Evolutionary conservation across 2,797 vertebrate genomes (phyloP).

Genomic region (Alexandromys oeconomus): DNA sequence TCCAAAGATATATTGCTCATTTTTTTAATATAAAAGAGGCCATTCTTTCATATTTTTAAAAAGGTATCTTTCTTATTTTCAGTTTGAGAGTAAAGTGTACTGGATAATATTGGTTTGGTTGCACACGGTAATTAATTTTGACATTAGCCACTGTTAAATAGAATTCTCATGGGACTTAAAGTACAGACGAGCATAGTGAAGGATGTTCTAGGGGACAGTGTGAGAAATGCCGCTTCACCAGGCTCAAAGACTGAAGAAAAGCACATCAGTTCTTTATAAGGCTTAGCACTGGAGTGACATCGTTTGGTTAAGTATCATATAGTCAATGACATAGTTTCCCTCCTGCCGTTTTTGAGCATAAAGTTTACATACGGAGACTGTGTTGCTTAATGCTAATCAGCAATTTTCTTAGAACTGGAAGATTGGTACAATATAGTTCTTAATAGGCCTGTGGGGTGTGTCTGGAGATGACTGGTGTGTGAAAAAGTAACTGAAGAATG

Average conservation of each 20-base stretch:
- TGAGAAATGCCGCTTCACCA: neutral
- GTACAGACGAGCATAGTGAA: neutral
- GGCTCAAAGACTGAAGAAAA: neutral
- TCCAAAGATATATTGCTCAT: neutral
- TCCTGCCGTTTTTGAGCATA: neutral
- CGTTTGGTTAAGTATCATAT: neutral
- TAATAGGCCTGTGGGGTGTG: neutral
- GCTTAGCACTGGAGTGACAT: neutral
- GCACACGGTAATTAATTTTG: conserved; percentile 43
- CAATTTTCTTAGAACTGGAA: neutral
- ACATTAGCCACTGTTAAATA: neutral
- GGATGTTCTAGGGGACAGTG: neutral
- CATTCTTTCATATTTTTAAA: conserved; percentile 29
- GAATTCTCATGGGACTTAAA: neutral
- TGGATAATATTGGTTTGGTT: neutral
- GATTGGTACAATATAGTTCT: neutral
- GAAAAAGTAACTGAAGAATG: neutral
- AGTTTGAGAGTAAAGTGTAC: neutral
- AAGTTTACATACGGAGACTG: neutral
- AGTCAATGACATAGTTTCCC: neutral
- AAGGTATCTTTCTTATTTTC: conserved; percentile 3
- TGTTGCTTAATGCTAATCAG: neutral
- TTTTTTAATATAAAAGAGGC: neutral
- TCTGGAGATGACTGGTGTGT: neutral
- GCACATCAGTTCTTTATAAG: neutral